Evolutionary conservation across 2,797 vertebrate species (phyloP), one percentile per base, ranked within the genome.

Genomic region (Notolabrus celidotus): DNA sequence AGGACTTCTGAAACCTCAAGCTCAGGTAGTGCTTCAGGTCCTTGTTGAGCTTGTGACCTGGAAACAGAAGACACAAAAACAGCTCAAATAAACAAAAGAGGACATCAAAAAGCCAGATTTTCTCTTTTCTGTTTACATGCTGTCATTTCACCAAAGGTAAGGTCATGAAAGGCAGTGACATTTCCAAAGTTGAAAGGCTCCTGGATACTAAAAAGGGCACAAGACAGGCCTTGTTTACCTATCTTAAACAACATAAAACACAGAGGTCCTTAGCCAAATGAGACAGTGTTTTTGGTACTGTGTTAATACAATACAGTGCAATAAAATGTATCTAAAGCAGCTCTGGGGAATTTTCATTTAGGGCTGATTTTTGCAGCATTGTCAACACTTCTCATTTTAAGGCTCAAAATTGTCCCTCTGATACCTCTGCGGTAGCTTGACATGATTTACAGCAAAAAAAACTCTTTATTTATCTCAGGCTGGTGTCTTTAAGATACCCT

Each of bases 1-100:
- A 98, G 2, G 95, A 95, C 82, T 98, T 99, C 92, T 96, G 97
- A 85, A 99, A 98, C 67, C 96, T 95, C 88, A 97, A 93, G 89
- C 94, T 98, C 73, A 99, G 95, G 89, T 96, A 99, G 70, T 96
- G 95, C 64, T 96, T 94, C 89, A 99, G 94, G 83, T 97, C 97
- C 89, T 92, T 93, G 90, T 94, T 98, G 80, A 99, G 95, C 80
- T 93, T 95, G 89, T 91, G 95, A 86, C 97, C 97, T 99, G 92
- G 39, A 86, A 82, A 87, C 31, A 55, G 31, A 2, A 80, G 55
- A 74, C 10, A 74, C 16, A 80, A 10, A 71, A 61, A 46, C 5
- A 67, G 20, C 25, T 80, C 42, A 65, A 43, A 36, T 54, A 62
- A 85, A 71, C n/a, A 68, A 74, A 69, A 23, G 19, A 43, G 1